Evolutionary conservation across 2,888 invertebrate genomes (phyloP).

Genomic region (Drosophila putrida): DNA sequence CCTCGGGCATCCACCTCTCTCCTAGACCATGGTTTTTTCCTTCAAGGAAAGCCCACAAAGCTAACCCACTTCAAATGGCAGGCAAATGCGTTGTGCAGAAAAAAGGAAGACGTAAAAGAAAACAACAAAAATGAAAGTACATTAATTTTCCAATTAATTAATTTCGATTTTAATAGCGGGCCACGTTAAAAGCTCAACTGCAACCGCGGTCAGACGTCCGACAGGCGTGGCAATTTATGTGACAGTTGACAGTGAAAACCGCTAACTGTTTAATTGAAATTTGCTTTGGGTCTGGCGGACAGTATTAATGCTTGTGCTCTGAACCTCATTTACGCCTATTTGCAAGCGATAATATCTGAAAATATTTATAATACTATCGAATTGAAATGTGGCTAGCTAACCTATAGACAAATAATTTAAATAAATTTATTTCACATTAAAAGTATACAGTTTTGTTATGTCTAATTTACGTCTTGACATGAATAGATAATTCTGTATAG

Average conservation of each 20-base stretch:
- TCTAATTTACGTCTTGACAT: no score
- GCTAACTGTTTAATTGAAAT: slow-evolving; percentile 74
- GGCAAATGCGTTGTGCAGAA: slow-evolving; percentile 1
- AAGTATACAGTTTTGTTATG: no score
- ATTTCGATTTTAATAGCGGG: slow-evolving; percentile 68
- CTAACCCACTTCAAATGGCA: slow-evolving; percentile 20
- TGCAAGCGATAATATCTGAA: not conserved
- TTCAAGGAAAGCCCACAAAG: slow-evolving; percentile 3
- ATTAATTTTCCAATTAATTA: slow-evolving; percentile 78
- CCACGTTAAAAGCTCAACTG: slow-evolving; percentile 26
- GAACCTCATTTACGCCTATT: not conserved
- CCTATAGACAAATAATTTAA: no score
- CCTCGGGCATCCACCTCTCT: not conserved
- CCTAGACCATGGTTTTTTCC: not conserved
- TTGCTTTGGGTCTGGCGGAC: slow-evolving; percentile 36
- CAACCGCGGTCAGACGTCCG: slow-evolving; percentile 20
- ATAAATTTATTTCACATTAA: not conserved
- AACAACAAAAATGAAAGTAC: slow-evolving; percentile 40
- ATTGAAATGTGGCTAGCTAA: not conserved
- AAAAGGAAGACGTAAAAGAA: not conserved
- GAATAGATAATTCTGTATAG: no score
- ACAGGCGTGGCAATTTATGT: slow-evolving; percentile 55
- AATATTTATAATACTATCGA: not conserved
- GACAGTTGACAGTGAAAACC: slow-evolving; percentile 72
- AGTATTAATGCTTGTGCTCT: not conserved